phyloP scores from a whole-genome alignment of 2,888 invertebrate genomes.

The Mesoligia furuncula region DNA sequence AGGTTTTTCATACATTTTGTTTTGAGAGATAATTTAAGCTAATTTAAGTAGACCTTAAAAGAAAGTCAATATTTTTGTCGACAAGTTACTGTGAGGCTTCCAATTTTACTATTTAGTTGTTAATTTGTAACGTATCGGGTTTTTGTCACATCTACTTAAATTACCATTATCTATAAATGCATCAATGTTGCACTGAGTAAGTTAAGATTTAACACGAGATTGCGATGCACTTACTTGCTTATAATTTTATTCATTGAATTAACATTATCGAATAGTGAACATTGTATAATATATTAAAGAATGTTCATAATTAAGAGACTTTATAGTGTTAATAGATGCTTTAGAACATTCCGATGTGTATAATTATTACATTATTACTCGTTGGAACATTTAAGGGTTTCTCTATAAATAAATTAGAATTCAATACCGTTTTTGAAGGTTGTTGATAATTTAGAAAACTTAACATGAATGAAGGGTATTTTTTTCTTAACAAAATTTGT shows the following conservation, averaged over 20 bases:
- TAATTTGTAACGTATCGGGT: constrained; percentile 33
- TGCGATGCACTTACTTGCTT: background rate
- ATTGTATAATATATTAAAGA: background rate
- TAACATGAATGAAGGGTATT: background rate
- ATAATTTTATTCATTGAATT: background rate
- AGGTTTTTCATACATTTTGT: constrained; percentile 67
- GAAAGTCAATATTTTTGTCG: constrained; percentile 44
- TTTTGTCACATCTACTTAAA: background rate
- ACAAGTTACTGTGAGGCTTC: constrained; percentile 73
- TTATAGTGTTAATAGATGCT: background rate
- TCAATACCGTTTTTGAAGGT: background rate
- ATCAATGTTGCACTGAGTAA: background rate
- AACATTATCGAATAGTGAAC: constrained; percentile 3
- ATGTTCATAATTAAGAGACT: background rate
- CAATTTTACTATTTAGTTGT: constrained; percentile 54
- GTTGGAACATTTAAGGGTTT: background rate
- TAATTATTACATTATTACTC: background rate
- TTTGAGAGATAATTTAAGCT: constrained; percentile 56
- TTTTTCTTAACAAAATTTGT: too few species aligned
- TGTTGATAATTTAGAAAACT: background rate
- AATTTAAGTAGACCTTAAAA: constrained; percentile 49
- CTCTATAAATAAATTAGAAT: background rate
- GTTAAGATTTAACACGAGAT: constrained; percentile 1
- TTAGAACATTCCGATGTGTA: background rate
- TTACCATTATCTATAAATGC: background rate